A percentile compares a stretch with the other conserved stretches of the same genome.
phyloP scores from a whole-genome alignment of 2,113 vertebrate species.

The Gasterosteus aculeatus region DNA sequence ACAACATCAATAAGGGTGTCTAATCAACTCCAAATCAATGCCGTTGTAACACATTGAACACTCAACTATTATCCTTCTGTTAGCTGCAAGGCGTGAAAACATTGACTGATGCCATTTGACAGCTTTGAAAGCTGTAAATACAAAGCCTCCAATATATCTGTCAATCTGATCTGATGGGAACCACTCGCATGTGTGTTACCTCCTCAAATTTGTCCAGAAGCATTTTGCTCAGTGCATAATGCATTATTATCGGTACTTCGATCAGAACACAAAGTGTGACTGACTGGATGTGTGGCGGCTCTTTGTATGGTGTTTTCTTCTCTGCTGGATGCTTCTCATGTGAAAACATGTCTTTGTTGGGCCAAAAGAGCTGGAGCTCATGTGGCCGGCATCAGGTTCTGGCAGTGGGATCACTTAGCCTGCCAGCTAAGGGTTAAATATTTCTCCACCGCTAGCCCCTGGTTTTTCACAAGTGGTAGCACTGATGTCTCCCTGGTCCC shows the following conservation, averaged over 20 bases:
- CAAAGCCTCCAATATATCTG: slow-evolving; percentile 12
- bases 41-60: slow-evolving; percentile 17
- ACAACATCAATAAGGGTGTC: slow-evolving; percentile 43
- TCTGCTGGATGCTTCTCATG: slow-evolving; percentile 28
- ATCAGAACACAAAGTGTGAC: slow-evolving; percentile 32
- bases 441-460: slow-evolving; percentile 60
- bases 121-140: slow-evolving; percentile 24
- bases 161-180: not conserved
- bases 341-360: slow-evolving; percentile 39
- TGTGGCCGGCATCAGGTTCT: slow-evolving; percentile 40
- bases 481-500: slow-evolving; percentile 67
- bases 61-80: slow-evolving; percentile 28
- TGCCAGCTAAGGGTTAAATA: slow-evolving; percentile 74
- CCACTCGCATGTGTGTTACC: not conserved
- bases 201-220: slow-evolving; percentile 7
- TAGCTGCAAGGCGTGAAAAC: slow-evolving; percentile 24
- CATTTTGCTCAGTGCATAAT: not conserved
- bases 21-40: slow-evolving; percentile 50
- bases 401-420: slow-evolving; percentile 30
- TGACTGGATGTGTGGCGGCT: slow-evolving; percentile 13
- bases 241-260: slow-evolving; percentile 19
- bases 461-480: slow-evolving; percentile 73
- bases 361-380: slow-evolving; percentile 14
- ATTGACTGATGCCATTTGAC: slow-evolving; percentile 21
- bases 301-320: not conserved